Conservation (phyloP, 1,140 invertebrate genomes). For the Coelopa frigida region DNA sequence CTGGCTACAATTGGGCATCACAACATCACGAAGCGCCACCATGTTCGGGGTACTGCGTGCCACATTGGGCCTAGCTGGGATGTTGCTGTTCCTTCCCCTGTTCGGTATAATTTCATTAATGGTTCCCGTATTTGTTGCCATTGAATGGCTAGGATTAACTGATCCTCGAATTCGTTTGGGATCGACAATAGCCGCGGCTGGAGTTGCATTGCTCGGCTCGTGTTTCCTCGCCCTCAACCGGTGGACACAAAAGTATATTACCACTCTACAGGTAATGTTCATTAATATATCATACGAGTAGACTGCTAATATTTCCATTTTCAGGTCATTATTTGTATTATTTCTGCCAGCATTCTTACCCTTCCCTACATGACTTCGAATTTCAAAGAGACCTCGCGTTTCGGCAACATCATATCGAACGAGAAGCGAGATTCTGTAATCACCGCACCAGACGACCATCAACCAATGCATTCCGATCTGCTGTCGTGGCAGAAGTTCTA, state of each 20-base stretch:
- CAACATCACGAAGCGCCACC: conserved; percentile 70
- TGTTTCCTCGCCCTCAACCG: conserved; percentile 57
- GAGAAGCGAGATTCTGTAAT: conserved; percentile 16
- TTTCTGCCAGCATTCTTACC: conserved; percentile 46
- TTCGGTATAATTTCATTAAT: conserved; percentile 67
- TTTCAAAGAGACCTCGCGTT: conserved; percentile 42
- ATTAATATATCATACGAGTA: neutral
- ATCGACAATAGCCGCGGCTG: conserved; percentile 50
- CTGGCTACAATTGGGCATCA: conserved; percentile 77
- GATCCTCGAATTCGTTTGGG: conserved; percentile 54
- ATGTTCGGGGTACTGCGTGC: conserved; percentile 71
- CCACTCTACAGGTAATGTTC: conserved; percentile 52
- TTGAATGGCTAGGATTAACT: conserved; percentile 61
- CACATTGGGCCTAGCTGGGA: conserved; percentile 65
- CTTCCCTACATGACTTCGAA: conserved; percentile 47
- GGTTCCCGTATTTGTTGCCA: conserved; percentile 62
- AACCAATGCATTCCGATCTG: conserved; percentile 17
- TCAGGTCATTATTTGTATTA: conserved; percentile 34
- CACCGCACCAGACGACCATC: conserved; percentile 9
- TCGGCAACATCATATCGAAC: conserved; percentile 23
- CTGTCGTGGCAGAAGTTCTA: conserved; percentile 63
- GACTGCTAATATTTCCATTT: neutral
- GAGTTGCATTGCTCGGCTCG: conserved; percentile 52
- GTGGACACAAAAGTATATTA: conserved; percentile 57
- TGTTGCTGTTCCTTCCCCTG: conserved; percentile 67